These are phyloP conservation scores for Hydrolagus colliei DNA, from an alignment of 2,797 vertebrate species.

Conservation along the genomic window DNA sequence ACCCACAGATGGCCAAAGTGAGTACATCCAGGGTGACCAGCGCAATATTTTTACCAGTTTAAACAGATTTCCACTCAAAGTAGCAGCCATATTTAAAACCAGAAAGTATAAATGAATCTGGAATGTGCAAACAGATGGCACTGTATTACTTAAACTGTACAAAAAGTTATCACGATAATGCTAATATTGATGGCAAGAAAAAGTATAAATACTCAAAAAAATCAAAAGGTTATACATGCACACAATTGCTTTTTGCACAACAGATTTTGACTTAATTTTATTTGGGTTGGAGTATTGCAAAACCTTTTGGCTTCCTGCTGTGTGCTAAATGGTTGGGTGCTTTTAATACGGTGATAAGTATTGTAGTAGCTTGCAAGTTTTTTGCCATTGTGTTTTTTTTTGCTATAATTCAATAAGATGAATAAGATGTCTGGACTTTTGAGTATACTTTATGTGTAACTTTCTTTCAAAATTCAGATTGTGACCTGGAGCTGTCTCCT, in stretches of 20 bases:
- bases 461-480: slow-evolving; percentile 47
- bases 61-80: too few relatives aligned
- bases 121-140: too few relatives aligned
- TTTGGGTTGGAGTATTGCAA: neutral
- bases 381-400: neutral
- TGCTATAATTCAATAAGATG: neutral
- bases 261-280: slow-evolving; percentile 15
- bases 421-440: neutral
- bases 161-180: too few relatives aligned
- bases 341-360: neutral
- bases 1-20: too few relatives aligned
- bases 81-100: too few relatives aligned
- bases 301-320: neutral
- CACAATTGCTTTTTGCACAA: neutral
- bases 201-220: too few relatives aligned
- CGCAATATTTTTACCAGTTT: too few relatives aligned
- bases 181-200: too few relatives aligned
- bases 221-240: too few relatives aligned
- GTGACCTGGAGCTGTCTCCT: slow-evolving; percentile 32
- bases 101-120: too few relatives aligned
- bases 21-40: too few relatives aligned
- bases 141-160: too few relatives aligned
- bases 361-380: neutral
- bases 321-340: neutral
- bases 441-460: neutral